Conservation (phyloP, 1,140 invertebrate genomes). For the Ceratosolen fusciceps region DNA sequence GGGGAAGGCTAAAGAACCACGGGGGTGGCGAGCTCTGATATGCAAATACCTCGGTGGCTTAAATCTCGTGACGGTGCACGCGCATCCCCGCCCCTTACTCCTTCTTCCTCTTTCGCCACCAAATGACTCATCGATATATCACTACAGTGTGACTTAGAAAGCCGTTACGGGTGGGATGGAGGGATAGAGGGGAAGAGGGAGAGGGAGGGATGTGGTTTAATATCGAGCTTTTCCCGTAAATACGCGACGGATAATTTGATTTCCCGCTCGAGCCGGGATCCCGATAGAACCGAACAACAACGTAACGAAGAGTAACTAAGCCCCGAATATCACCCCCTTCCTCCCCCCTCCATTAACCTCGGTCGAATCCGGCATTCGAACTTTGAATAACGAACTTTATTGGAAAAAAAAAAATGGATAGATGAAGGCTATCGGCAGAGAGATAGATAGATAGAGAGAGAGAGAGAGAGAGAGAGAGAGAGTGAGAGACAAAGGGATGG, state of each 20-base stretch:
- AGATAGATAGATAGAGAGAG: background rate
- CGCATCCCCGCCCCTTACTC: slow-evolving; percentile 12
- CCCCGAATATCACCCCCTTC: no score
- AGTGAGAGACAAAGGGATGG: background rate
- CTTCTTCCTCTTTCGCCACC: background rate
- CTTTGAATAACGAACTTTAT: background rate
- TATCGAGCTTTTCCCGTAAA: background rate
- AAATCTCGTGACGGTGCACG: slow-evolving; percentile 11
- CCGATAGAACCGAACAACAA: background rate
- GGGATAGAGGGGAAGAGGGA: no score
- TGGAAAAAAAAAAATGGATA: background rate
- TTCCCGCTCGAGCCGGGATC: background rate
- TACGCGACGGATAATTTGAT: slow-evolving; percentile 20
- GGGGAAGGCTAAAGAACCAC: slow-evolving; percentile 39
- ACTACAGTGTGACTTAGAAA: no score
- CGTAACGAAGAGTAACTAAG: no score
- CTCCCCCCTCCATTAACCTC: no score
- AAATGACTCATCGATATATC: slow-evolving; percentile 40
- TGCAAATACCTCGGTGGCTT: slow-evolving; percentile 19
- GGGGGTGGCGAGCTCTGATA: background rate
- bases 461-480: background rate
- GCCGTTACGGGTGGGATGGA: no score
- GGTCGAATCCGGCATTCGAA: background rate
- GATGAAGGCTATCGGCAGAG: no score
- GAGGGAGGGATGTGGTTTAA: slow-evolving; percentile 30